phyloP scores from a whole-genome alignment of 2,888 invertebrate species.

The Hyposoter dolosus region DNA sequence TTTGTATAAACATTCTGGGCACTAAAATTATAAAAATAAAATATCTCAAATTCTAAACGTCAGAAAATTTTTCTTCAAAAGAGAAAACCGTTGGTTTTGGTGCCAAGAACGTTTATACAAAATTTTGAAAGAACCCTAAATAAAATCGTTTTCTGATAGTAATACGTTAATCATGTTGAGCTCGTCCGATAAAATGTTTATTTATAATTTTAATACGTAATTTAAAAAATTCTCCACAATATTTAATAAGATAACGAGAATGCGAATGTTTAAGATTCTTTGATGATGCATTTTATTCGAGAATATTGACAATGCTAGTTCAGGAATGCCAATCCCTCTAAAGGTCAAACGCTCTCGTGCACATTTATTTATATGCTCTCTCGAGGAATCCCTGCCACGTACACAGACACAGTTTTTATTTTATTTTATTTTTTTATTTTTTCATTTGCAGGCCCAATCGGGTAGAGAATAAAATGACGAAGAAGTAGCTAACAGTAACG shows the following conservation, averaged over 20 bases:
- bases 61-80: too few relatives aligned
- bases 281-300: slow-evolving; percentile 23
- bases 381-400: slow-evolving; percentile 40
- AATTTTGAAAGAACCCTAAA: too few relatives aligned
- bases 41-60: too few relatives aligned
- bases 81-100: too few relatives aligned
- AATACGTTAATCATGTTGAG: too few relatives aligned
- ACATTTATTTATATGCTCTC: slow-evolving; percentile 37
- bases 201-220: background rate
- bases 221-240: background rate
- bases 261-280: slow-evolving; percentile 25
- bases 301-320: slow-evolving; percentile 56
- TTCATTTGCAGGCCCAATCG: slow-evolving; percentile 50
- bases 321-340: slow-evolving; percentile 55
- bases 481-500: slow-evolving; percentile 49
- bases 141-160: too few relatives aligned
- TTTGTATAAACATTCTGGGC: too few relatives aligned
- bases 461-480: slow-evolving; percentile 44
- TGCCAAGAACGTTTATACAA: too few relatives aligned
- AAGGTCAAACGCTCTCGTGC: slow-evolving; percentile 64
- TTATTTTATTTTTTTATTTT: slow-evolving; percentile 38
- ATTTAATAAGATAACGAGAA: background rate
- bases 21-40: too few relatives aligned
- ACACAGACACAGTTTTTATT: slow-evolving; percentile 21
- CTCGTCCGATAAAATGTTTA: too few relatives aligned